These are phyloP conservation scores for Gryllus longicercus DNA, from an alignment of 2,888 invertebrate genomes.

Conservation along the genomic window DNA sequence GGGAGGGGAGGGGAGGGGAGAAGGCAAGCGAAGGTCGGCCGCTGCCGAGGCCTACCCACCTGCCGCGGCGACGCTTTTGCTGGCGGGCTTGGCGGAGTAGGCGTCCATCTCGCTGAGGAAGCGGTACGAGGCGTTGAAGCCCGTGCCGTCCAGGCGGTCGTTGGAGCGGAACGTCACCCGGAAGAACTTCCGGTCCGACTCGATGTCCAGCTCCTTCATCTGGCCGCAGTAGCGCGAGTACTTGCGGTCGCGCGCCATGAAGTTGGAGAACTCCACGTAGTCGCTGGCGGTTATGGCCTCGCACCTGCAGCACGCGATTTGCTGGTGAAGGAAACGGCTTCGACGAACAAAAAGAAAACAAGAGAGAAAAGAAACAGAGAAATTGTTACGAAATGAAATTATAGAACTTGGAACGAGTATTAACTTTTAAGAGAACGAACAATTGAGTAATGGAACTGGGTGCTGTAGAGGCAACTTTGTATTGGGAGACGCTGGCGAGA, in stretches of 20 bases:
- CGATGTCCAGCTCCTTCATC: conserved; percentile 72
- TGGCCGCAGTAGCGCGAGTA: conserved; percentile 86
- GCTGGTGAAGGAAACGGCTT: too few species aligned
- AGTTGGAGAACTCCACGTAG: conserved; percentile 95
- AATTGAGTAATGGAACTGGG: too few species aligned
- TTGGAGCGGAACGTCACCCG: conserved; percentile 92
- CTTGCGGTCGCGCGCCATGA: conserved; percentile 83
- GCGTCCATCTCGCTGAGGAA: conserved; percentile 71
- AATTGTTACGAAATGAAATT: too few species aligned
- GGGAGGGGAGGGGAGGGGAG: too few species aligned
- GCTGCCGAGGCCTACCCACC: background rate
- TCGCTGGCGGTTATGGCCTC: conserved; percentile 89
- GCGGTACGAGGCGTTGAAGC: conserved; percentile 88
- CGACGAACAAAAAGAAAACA: too few species aligned
- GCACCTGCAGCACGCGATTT: conserved; percentile 62
- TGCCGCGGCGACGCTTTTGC: conserved; percentile 34
- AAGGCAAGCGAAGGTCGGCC: too few species aligned
- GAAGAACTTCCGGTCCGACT: conserved; percentile 89
- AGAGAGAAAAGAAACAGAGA: too few species aligned
- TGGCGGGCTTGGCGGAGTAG: conserved; percentile 49
- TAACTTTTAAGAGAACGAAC: too few species aligned
- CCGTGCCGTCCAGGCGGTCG: conserved; percentile 87
- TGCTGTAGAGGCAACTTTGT: too few species aligned
- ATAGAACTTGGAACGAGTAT: too few species aligned
- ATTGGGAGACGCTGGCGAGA: too few species aligned